A percentile compares a stretch with the other conserved stretches of the same genome.
phyloP scores from a whole-genome alignment of 2,113 vertebrate genomes.

The Neogale vison region DNA sequence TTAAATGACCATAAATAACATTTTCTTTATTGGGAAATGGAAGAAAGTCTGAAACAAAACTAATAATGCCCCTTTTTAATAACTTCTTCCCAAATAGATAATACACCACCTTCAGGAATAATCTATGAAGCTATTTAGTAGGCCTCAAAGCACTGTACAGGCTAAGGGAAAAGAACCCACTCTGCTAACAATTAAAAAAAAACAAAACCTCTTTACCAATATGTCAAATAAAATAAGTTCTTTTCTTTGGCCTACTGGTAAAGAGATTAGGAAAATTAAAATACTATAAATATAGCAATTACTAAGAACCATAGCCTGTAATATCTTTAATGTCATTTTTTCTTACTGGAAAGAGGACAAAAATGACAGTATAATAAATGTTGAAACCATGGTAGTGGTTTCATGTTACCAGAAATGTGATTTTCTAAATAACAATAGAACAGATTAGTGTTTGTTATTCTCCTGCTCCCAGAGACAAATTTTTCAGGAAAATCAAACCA shows the following conservation, averaged over 20 bases:
- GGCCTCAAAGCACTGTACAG: neutral
- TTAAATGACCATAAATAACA: neutral
- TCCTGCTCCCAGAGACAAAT: neutral
- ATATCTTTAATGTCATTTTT: neutral
- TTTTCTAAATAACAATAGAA: constrained; percentile 29
- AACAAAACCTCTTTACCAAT: neutral
- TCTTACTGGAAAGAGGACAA: constrained; percentile 7
- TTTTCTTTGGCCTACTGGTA: neutral
- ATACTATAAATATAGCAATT: constrained; percentile 39
- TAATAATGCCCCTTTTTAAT: neutral
- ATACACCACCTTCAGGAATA: neutral
- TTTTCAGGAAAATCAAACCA: constrained; percentile 9
- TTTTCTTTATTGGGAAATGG: constrained; percentile 1
- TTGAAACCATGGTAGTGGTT: constrained; percentile 6
- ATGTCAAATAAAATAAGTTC: neutral
- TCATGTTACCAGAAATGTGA: neutral
- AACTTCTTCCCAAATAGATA: constrained; percentile 32
- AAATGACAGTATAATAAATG: neutral
- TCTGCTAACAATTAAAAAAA: constrained; percentile 7
- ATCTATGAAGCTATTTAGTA: neutral
- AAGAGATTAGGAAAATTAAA: constrained; percentile 23
- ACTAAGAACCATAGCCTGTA: constrained; percentile 21
- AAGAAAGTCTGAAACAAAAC: neutral
- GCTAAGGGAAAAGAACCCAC: neutral
- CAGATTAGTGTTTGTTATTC: neutral